Percentiles rank a stretch among this genome's conserved stretches.
Conservation (phyloP, 2,888 invertebrate genomes). For the Dysmachus trigonus region DNA sequence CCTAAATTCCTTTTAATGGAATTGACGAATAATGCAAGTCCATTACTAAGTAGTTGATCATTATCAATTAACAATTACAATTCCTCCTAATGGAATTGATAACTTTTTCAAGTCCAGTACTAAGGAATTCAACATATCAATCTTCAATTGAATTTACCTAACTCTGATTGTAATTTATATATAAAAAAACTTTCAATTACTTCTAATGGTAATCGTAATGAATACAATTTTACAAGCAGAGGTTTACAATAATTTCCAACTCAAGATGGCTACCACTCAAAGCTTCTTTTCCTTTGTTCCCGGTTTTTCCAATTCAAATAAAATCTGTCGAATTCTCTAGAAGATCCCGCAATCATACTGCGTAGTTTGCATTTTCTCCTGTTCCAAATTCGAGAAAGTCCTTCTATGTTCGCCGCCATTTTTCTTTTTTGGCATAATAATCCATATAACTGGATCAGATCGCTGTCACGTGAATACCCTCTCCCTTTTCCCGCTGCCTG, state of each 20-base stretch:
- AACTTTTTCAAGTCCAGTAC: no score
- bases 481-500: not conserved
- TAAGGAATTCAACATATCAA: no score
- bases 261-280: not conserved
- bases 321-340: not conserved
- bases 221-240: no score
- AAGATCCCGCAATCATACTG: not conserved
- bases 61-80: no score
- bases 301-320: not conserved
- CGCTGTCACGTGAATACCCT: not conserved
- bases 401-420: not conserved
- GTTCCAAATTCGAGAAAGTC: not conserved
- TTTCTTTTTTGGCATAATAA: not conserved
- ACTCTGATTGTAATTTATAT: no score
- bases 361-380: not conserved
- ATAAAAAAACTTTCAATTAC: no score
- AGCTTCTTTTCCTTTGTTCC: not conserved
- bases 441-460: not conserved
- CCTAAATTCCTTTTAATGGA: no score
- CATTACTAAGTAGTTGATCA: no score
- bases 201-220: no score
- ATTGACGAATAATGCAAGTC: no score
- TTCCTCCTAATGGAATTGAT: no score
- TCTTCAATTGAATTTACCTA: no score
- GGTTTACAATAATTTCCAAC: not conserved